These are phyloP conservation scores for Phaethornis superciliosus DNA, from an alignment of 2,113 vertebrate genomes.

Conservation along the genomic window DNA sequence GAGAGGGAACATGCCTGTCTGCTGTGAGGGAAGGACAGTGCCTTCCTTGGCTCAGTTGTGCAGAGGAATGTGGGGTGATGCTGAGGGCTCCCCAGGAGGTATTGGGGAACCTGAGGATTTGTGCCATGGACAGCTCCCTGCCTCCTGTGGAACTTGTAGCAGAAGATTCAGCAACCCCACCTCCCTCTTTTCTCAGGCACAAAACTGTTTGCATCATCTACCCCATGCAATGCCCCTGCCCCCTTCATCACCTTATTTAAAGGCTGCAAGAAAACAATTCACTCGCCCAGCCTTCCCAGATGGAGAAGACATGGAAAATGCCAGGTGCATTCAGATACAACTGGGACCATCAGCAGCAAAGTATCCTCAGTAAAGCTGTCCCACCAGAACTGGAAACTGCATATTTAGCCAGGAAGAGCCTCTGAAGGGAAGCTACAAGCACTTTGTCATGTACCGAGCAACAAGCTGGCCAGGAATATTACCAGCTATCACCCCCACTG, in stretches of 20 bases:
- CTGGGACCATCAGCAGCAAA: background rate
- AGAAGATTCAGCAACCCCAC: background rate
- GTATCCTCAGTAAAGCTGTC: background rate
- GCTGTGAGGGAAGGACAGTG: background rate
- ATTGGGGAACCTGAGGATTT: rapidly evolving
- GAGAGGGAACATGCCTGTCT: background rate
- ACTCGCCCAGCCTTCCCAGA: background rate
- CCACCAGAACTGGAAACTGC: constrained; percentile 43
- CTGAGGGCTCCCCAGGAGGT: rapidly evolving
- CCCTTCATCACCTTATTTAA: background rate
- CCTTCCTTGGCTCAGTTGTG: rapidly evolving
- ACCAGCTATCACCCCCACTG: background rate
- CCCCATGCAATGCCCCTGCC: background rate
- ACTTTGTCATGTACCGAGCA: constrained; percentile 18
- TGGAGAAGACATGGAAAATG: constrained; percentile 34
- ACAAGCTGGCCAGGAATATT: background rate
- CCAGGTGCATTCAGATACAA: constrained; percentile 41
- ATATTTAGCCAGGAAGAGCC: constrained; percentile 36
- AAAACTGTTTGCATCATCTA: background rate
- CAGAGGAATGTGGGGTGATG: background rate
- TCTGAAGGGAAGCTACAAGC: constrained; percentile 17
- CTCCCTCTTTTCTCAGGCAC: background rate
- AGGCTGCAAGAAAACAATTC: constrained; percentile 1
- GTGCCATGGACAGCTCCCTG: background rate
- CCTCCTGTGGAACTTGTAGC: background rate